Evolutionary conservation across 2,888 invertebrate species (phyloP).

Genomic region (Nematopogon swammerdamellus): DNA sequence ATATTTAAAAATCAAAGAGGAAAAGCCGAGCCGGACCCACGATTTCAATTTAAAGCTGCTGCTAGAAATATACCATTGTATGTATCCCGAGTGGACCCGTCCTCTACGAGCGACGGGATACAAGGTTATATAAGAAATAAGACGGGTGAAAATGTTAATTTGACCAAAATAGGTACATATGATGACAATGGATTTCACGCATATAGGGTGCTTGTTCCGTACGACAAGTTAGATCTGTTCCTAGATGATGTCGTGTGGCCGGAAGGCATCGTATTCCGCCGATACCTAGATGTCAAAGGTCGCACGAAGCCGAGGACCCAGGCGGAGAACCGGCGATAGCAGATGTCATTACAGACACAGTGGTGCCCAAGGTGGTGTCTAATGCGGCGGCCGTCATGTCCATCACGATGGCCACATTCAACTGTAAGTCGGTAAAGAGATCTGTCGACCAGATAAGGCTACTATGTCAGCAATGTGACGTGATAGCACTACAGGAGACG

Average conservation of each 20-base stretch:
- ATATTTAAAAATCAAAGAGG: background rate
- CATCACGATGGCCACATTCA: conserved; percentile 2
- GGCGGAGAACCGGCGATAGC: background rate
- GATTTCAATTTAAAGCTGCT: conserved; percentile 1
- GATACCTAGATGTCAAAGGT: conserved; percentile 5
- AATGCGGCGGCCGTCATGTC: background rate
- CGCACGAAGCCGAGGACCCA: background rate
- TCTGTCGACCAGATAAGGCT: background rate
- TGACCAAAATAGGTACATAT: conserved; percentile 6
- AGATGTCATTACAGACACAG: background rate
- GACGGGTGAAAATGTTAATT: background rate
- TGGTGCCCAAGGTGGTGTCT: background rate
- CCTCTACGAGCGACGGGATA: background rate
- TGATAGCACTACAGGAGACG: conserved; percentile 5
- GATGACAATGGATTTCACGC: conserved; percentile 7
- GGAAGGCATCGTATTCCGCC: conserved; percentile 7
- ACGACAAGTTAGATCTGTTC: conserved; percentile 5
- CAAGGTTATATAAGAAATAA: conserved; percentile 1
- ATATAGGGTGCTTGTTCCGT: conserved; percentile 9
- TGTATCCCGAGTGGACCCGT: background rate
- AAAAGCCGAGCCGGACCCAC: background rate
- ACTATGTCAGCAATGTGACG: conserved; percentile 1
- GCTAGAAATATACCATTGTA: background rate
- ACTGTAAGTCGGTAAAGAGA: conserved; percentile 2
- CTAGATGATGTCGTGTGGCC: conserved; percentile 10